Evolutionary conservation across 2,888 invertebrate genomes (phyloP).

Genomic region (Dasysyrphus albostriatus): DNA sequence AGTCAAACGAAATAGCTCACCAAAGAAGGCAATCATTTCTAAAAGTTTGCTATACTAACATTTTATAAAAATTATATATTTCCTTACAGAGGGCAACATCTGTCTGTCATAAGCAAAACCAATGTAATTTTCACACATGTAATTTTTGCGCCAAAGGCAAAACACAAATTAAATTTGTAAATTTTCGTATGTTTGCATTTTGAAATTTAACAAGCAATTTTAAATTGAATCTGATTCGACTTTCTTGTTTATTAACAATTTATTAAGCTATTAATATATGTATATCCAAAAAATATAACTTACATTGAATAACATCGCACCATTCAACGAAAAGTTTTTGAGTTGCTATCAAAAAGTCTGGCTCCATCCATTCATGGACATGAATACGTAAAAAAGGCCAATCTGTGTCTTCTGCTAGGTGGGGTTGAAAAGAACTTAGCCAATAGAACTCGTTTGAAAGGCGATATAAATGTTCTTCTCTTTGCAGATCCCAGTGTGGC

Average conservation of each 20-base stretch:
- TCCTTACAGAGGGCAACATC: too few species aligned
- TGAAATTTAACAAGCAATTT: background rate
- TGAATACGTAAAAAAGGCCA: slow-evolving; percentile 98
- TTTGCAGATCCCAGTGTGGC: slow-evolving; percentile 99
- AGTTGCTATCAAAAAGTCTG: too few species aligned
- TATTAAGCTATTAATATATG: too few species aligned
- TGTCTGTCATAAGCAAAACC: too few species aligned
- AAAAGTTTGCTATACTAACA: too few species aligned
- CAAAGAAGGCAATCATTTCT: too few species aligned
- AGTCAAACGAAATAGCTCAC: too few species aligned
- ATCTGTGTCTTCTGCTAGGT: slow-evolving; percentile 96
- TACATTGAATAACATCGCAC: slow-evolving; percentile 87
- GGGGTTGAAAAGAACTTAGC: slow-evolving; percentile 97
- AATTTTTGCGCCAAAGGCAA: slow-evolving; percentile 65
- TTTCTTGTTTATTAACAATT: background rate
- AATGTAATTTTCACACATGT: slow-evolving; percentile 27
- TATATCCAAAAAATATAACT: slow-evolving; percentile 6
- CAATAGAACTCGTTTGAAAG: slow-evolving; percentile 96
- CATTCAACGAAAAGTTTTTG: slow-evolving; percentile 98
- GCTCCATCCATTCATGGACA: too few species aligned
- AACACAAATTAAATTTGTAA: slow-evolving; percentile 44
- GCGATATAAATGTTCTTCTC: slow-evolving; percentile 94
- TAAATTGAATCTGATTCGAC: background rate
- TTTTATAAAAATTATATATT: too few species aligned
- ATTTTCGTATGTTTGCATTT: slow-evolving; percentile 35